Percentiles rank a stretch among this genome's conserved stretches.
phyloP scores from a whole-genome alignment of 2,797 vertebrate species.

The Muraenolepis orangiensis region DNA sequence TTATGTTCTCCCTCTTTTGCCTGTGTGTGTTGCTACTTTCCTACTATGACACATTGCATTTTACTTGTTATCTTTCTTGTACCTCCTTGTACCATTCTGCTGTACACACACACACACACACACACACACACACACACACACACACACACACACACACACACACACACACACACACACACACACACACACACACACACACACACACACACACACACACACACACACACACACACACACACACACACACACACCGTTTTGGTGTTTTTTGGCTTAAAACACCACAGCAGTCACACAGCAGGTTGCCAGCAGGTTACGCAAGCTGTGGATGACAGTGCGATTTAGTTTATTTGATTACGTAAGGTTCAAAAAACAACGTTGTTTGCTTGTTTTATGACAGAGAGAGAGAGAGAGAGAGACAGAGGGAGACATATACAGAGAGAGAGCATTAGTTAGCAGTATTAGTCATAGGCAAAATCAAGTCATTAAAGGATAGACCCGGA shows the following conservation, averaged over 20 bases:
- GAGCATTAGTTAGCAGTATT: neutral
- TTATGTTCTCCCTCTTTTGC: neutral
- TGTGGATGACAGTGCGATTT: neutral
- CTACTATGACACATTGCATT: neutral
- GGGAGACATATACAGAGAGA: no score
- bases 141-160: neutral
- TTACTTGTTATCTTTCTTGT: constrained; percentile 6
- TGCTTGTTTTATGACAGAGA: neutral
- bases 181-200: constrained; percentile 33
- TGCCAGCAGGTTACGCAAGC: neutral
- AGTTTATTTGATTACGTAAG: neutral
- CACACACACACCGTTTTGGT: neutral
- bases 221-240: neutral
- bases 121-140: constrained; percentile 16
- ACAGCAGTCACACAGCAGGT: neutral
- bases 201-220: constrained; percentile 4
- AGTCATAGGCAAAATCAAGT: neutral
- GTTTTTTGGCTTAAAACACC: neutral
- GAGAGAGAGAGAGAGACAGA: neutral
- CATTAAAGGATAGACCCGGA: neutral
- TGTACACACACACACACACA: constrained; percentile 32
- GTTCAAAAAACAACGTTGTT: neutral
- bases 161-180: neutral
- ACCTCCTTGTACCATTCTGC: neutral
- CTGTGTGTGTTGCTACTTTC: constrained; percentile 11